These are phyloP conservation scores for Lymantria monacha DNA, from an alignment of 2,888 invertebrate genomes.

Conservation along the genomic window DNA sequence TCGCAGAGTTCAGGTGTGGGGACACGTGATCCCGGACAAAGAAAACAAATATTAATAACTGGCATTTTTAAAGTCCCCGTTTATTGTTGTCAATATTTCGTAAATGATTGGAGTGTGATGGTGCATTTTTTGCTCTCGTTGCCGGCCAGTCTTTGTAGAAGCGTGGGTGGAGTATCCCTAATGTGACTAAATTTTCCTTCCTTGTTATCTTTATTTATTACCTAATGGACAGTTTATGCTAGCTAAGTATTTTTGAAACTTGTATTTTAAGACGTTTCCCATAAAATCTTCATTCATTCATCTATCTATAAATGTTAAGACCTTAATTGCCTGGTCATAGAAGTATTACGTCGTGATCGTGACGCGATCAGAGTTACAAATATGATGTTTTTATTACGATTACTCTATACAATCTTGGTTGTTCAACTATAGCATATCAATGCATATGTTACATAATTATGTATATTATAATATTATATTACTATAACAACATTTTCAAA, in stretches of 20 bases:
- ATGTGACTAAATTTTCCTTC: conserved; percentile 58
- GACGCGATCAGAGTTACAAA: no score
- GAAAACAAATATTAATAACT: conserved; percentile 81
- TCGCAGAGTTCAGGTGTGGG: conserved; percentile 79
- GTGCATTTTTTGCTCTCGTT: conserved; percentile 64
- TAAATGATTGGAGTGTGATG: conserved; percentile 80
- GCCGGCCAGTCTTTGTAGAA: conserved; percentile 54
- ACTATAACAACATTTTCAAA: no score
- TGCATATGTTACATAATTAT: no score
- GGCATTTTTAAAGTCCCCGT: conserved; percentile 78
- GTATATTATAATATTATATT: no score
- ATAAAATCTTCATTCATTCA: no score
- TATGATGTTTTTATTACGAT: no score
- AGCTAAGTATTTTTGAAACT: conserved; percentile 17
- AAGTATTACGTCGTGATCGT: no score
- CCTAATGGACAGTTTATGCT: conserved; percentile 73
- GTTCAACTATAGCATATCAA: no score
- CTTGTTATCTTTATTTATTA: conserved; percentile 74
- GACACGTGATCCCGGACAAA: conserved; percentile 79
- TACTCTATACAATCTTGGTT: no score
- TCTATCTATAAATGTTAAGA: no score
- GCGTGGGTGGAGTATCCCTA: conserved; percentile 60
- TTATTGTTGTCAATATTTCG: conserved; percentile 82
- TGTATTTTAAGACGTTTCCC: no score
- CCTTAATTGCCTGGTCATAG: no score